Evolutionary conservation across 2,113 vertebrate species (phyloP).

Genomic region (Tychaedon coryphoeus): DNA sequence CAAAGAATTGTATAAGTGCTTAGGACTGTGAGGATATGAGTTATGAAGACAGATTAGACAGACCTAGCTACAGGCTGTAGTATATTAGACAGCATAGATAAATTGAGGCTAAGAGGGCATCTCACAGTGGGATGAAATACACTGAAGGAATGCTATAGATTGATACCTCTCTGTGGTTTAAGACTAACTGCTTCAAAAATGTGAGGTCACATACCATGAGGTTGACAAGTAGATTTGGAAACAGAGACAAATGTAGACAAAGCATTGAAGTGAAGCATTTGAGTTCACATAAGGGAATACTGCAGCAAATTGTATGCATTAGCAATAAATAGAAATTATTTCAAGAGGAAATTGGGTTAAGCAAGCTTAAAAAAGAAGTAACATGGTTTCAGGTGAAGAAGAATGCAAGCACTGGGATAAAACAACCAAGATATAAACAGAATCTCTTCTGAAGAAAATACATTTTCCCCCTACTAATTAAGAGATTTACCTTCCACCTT

Average conservation of each 20-base stretch:
- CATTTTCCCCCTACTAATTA: not conserved
- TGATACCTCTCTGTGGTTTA: not conserved
- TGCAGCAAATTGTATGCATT: not conserved
- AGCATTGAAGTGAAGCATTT: not conserved
- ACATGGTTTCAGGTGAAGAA: not conserved
- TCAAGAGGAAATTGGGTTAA: not conserved
- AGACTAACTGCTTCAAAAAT: not conserved
- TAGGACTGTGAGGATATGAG: constrained; percentile 43
- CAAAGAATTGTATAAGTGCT: not conserved
- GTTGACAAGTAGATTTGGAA: not conserved
- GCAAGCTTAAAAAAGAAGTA: not conserved
- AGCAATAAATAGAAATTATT: not conserved
- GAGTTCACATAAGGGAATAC: not conserved
- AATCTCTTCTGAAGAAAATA: not conserved
- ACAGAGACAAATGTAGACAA: not conserved
- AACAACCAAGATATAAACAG: not conserved
- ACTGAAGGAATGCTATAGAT: constrained; percentile 14
- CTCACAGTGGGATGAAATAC: constrained; percentile 23
- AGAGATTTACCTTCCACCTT: not conserved
- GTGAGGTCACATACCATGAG: not conserved
- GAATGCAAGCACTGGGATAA: not conserved
- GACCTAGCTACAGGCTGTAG: constrained; percentile 26
- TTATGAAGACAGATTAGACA: constrained; percentile 65
- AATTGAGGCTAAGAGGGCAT: constrained; percentile 49
- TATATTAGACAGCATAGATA: constrained; percentile 52